phyloP scores from a whole-genome alignment of 2,797 vertebrate species.

The Carcharodon carcharias region DNA sequence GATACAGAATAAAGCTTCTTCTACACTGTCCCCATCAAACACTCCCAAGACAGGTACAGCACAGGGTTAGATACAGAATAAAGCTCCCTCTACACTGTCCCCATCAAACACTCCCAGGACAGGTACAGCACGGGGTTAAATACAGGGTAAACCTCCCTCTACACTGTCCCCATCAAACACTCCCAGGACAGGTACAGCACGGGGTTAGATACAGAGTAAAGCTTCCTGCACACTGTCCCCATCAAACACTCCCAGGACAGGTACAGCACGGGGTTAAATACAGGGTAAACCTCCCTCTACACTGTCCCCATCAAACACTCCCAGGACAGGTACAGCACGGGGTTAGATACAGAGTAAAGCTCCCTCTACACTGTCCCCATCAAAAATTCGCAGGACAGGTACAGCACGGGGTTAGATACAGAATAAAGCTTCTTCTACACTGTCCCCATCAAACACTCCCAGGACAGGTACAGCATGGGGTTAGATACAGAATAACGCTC shows the following conservation, averaged over 20 bases:
- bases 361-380: too few species aligned
- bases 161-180: too few species aligned
- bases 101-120: not conserved
- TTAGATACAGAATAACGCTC: conserved; percentile 5
- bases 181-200: not conserved
- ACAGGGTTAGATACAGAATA: not conserved
- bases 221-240: too few species aligned
- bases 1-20: not conserved
- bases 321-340: not conserved
- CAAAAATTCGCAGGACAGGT: not conserved
- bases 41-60: not conserved
- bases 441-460: not conserved
- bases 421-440: not conserved
- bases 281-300: not conserved
- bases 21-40: too few species aligned
- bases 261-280: not conserved
- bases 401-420: not conserved
- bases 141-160: not conserved
- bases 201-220: not conserved
- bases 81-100: not conserved
- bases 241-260: not conserved
- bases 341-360: conserved; percentile 6
- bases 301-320: not conserved
- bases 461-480: not conserved
- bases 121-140: not conserved